phyloP scores from a whole-genome alignment of 2,113 vertebrate genomes.

The Hydrolagus affinis region DNA sequence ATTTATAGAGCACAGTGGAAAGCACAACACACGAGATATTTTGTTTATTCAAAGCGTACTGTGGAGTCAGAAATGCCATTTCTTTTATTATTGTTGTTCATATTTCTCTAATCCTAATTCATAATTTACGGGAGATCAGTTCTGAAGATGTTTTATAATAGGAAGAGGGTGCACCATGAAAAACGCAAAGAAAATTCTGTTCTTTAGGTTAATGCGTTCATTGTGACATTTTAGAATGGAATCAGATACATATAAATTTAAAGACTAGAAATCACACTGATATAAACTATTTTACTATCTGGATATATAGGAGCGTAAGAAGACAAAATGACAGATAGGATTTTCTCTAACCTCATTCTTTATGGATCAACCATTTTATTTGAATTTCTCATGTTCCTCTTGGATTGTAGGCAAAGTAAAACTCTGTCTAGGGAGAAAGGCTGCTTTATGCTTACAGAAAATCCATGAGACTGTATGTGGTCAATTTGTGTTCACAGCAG shows the following conservation, averaged over 20 bases:
- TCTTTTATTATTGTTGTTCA: not conserved
- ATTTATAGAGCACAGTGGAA: not conserved
- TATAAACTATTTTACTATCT: slow-evolving; percentile 21
- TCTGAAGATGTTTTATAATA: slow-evolving; percentile 1
- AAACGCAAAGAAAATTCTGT: slow-evolving; percentile 4
- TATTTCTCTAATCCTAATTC: not conserved
- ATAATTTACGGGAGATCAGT: not conserved
- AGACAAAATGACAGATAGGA: slow-evolving; percentile 14
- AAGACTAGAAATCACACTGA: not conserved
- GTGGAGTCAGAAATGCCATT: not conserved
- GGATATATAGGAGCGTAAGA: not conserved
- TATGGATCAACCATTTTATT: slow-evolving; percentile 23
- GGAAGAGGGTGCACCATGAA: not conserved
- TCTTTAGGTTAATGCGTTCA: not conserved
- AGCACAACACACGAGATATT: not conserved
- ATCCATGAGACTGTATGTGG: not conserved
- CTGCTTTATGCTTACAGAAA: not conserved
- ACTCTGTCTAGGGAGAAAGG: not conserved
- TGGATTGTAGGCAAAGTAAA: slow-evolving; percentile 2
- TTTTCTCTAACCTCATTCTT: slow-evolving; percentile 25
- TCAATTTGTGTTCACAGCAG: not conserved
- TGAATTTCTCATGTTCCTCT: not conserved
- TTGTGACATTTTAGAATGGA: slow-evolving; percentile 23
- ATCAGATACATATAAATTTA: slow-evolving; percentile 11
- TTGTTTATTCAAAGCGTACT: not conserved